Percentiles rank a stretch among this genome's conserved stretches.
Conservation (phyloP, 1,140 invertebrate species). For the Geopemphigus sp. region DNA sequence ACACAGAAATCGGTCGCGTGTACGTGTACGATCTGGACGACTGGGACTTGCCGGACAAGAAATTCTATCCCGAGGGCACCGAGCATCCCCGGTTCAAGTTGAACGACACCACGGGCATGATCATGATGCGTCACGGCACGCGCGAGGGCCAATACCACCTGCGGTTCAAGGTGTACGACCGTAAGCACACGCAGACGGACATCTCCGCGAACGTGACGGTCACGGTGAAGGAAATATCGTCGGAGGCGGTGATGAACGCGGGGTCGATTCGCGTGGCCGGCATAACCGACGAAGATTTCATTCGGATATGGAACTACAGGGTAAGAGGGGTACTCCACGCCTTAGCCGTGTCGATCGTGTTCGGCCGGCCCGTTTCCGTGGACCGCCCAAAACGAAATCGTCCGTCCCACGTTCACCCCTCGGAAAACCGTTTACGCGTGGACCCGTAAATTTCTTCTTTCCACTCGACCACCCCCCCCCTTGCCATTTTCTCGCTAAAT, state of each 20-base stretch:
- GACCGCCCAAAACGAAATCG: no score
- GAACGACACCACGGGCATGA: constrained; percentile 89
- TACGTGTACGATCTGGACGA: constrained; percentile 96
- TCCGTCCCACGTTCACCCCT: no score
- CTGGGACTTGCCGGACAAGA: constrained; percentile 96
- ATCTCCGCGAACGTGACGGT: constrained; percentile 90
- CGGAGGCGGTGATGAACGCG: constrained; percentile 92
- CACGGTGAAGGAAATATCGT: constrained; percentile 87
- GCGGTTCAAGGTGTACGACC: constrained; percentile 88
- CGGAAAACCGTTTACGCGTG: no score
- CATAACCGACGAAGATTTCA: constrained; percentile 95
- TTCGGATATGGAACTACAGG: constrained; percentile 89
- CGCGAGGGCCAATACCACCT: constrained; percentile 82
- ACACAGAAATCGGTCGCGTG: constrained; percentile 90
- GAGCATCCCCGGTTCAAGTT: constrained; percentile 82
- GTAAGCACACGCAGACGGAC: constrained; percentile 88
- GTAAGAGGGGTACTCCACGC: constrained; percentile 54
- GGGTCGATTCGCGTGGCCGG: constrained; percentile 90
- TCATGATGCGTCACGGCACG: constrained; percentile 89
- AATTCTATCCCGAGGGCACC: constrained; percentile 86
- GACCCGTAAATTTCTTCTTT: no score
- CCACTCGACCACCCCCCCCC: no score
- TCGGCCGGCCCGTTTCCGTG: no score
- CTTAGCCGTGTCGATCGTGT: no score
- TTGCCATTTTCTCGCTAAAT: no score